Base-by-base conservation (phyloP, 2,888 invertebrate species). In the Hololepta plana region DNA sequence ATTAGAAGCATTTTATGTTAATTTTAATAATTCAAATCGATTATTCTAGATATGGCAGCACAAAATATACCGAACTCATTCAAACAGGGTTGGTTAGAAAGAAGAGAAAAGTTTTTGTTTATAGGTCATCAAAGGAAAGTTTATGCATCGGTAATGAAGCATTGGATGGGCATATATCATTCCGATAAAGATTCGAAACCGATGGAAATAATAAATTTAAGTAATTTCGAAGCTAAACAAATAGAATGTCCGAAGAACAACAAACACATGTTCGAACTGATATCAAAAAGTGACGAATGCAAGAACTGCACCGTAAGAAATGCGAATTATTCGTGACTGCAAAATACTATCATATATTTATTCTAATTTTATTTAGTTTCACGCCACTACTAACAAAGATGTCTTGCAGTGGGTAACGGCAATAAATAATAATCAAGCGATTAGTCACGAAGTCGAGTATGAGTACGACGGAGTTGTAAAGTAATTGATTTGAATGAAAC, bases 321-420 rank as follows among this genome's bases (percentile, higher is more conserved):
- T n/a, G 6, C 8, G 8, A 7, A 17, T 17, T 6, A 7, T 7
- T 17, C 6, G 17, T 17, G 14, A 15, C 12, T 9, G 22, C 27
- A 9, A 27, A 16, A 11, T 9, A 3, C 8, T 12, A 10, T 14
- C 15, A 23, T 23, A 15, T 7, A 24, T 15, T 21, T 21, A 24
- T 4, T 12, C 9, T 20, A 12, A 11, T 11, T 12, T 19, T 3
- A 12, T 38, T 28, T 30, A 46, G 46, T 46, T 46, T 31, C 27
- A 37, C 15, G 44, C 44, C 3, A 30, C 32, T 11, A 43, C 44
- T 5, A 33, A 33, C 22, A 44, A 46, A 31, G 46, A 46, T 25
- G 42, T 42, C 43, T 27, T 37, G 8, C 44, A 46, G 29, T 46
- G 46, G 46, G 36, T 41, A 12, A 26, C 32, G 4, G 35, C 35